Percentiles rank a stretch among this genome's conserved stretches.
phyloP scores from a whole-genome alignment of 35 echinoderm and acorn worm genomes.

The Lytechinus pictus region DNA sequence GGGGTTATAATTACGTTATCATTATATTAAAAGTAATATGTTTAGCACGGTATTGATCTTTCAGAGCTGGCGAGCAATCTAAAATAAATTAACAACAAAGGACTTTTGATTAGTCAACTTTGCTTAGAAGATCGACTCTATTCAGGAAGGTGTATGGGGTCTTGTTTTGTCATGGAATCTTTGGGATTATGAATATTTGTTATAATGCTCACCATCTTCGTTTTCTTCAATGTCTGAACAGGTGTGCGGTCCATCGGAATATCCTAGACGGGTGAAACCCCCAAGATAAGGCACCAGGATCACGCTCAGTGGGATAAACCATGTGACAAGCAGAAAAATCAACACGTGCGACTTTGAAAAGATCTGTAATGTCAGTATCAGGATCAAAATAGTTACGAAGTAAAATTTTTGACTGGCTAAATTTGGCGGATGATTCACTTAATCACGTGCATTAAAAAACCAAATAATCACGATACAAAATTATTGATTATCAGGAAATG shows the following conservation, averaged over 20 bases:
- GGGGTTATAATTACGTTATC: too few species aligned
- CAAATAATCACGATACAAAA: too few species aligned
- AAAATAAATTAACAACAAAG: too few species aligned
- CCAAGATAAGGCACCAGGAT: conserved; percentile 21
- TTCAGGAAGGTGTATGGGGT: not conserved
- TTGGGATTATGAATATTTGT: too few species aligned
- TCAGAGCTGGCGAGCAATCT: not conserved
- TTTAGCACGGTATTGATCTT: not conserved
- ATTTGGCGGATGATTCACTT: too few species aligned
- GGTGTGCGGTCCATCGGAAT: not conserved
- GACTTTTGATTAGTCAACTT: too few species aligned
- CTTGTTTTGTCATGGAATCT: not conserved
- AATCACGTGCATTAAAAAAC: too few species aligned
- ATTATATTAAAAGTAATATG: too few species aligned
- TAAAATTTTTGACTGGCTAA: too few species aligned
- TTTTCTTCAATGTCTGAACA: conserved; percentile 20
- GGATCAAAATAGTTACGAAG: too few species aligned
- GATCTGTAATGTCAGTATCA: not conserved
- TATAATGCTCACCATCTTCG: not conserved
- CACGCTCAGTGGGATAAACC: conserved; percentile 52
- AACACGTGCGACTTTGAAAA: not conserved
- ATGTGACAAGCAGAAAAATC: conserved; percentile 16
- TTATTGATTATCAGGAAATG: too few species aligned
- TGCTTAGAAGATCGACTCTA: not conserved
- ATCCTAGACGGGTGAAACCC: conserved; percentile 33